A percentile compares a stretch with the other conserved stretches of the same genome.
phyloP scores from a whole-genome alignment of 1,140 invertebrate genomes.

The Neotoxoptera formosana region DNA sequence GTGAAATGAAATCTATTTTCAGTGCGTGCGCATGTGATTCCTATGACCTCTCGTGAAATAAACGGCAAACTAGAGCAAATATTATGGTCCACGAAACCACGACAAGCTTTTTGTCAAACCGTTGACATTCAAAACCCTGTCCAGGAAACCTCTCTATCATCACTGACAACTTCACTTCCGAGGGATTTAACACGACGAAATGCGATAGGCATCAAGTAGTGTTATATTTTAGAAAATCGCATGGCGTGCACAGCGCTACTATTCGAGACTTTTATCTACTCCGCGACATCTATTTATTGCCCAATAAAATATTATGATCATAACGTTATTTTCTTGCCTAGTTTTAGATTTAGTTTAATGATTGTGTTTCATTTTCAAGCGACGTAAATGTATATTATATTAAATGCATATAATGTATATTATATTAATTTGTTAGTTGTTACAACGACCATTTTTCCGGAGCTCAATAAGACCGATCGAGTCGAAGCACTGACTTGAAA shows the following conservation, averaged over 20 bases:
- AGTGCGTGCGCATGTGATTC: not conserved
- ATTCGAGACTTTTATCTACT: not conserved
- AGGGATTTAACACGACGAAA: not conserved
- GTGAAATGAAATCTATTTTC: not conserved
- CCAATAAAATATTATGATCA: not conserved
- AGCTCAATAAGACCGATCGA: not conserved
- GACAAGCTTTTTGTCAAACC: slow-evolving; percentile 22
- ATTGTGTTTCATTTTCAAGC: not conserved
- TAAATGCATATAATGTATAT: too few species aligned
- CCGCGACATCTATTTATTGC: not conserved
- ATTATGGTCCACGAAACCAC: not conserved
- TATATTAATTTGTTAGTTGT: too few species aligned
- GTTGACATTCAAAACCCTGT: not conserved
- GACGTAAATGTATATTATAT: not conserved
- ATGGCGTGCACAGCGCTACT: not conserved
- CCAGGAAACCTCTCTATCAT: slow-evolving; percentile 27
- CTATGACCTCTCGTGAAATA: not conserved
- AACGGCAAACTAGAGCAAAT: not conserved
- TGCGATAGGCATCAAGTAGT: not conserved
- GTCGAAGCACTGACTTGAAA: not conserved
- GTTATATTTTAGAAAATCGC: not conserved
- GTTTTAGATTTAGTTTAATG: not conserved
- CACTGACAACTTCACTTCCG: not conserved
- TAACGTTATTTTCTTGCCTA: not conserved
- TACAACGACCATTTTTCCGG: not conserved